Base-by-base conservation (phyloP, 92 coral and sea anemone genomes). In the Zoanthus sansibaricus region DNA sequence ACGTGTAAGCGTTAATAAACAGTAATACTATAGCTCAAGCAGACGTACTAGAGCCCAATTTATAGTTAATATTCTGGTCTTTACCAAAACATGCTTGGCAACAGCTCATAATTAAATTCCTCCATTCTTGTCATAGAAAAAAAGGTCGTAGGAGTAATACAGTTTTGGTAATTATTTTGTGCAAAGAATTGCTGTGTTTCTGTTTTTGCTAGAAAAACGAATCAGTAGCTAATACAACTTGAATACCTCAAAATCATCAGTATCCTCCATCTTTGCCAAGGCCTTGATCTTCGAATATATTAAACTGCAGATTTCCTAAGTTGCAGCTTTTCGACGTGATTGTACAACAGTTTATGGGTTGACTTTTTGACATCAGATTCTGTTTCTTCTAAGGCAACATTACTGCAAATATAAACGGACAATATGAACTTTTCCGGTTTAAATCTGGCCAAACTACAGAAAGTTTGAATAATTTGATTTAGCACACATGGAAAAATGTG, bases 21-120 rank as follows among this genome's bases (percentile, higher is more conserved):
- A 71, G 88, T 73, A 84, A 73, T 84, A 52, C 54, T 84, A 52
- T 72, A 84, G 82, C 88, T 84, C 88, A 84, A 84, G 88, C 82
- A 82, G 88, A 84, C 88, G 88, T 74, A 72, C 79, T 84, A 84
- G 82, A 71, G 25, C 25, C 0, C 25, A 25, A 25, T 25, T 25
- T 25, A 25, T 25, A 25, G 25, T 25, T 25, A 25, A 25, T 25
- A 25, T 25, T 25, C 25, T 25, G 25, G 25, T 25, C 25, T 25
- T 25, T 25, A 25, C 25, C 25, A 25, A 25, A 25, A 25, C 25
- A 25, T 25, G 25, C 42, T 37, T 2, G 3, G 4, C 42, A 37
- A 4, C 59, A 12, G 59, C 59, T 54, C 59, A 12, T 54, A 54
- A 54, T 54, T 12, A 6, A 12, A 54, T 0, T 54, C 59, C 59